These are phyloP conservation scores for Stictocephala bisonia DNA, from an alignment of 2,888 invertebrate genomes.

Conservation along the genomic window DNA sequence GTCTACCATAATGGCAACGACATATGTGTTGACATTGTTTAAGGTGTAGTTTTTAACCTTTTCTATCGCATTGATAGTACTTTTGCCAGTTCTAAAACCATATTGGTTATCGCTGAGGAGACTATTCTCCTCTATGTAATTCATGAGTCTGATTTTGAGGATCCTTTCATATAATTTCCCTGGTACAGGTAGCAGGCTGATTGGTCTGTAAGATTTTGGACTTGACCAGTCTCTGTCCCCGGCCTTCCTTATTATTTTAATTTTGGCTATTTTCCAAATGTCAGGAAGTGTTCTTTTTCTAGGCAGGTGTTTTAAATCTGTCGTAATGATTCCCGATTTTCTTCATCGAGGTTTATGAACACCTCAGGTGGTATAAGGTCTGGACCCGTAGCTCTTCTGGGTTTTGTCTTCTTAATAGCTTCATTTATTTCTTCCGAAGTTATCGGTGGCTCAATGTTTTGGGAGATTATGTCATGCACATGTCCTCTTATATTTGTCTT, in stretches of 20 bases:
- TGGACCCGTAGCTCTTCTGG: not conserved
- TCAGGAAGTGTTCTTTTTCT: not conserved
- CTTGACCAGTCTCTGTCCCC: not conserved
- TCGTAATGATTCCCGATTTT: not conserved
- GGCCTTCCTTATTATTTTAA: not conserved
- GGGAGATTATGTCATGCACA: not conserved
- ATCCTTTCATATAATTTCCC: slow-evolving; percentile 25
- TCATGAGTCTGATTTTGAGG: not conserved
- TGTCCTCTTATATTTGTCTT: not conserved
- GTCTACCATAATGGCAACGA: not conserved
- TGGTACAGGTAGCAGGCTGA: slow-evolving; percentile 25
- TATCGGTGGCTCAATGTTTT: not conserved
- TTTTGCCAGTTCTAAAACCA: slow-evolving; percentile 41
- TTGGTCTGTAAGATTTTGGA: slow-evolving; percentile 28
- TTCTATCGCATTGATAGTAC: not conserved
- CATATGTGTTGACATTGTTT: not conserved
- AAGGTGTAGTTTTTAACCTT: not conserved
- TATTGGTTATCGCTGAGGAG: slow-evolving; percentile 38
- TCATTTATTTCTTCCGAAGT: not conserved
- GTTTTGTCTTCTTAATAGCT: not conserved
- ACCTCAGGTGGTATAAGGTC: not conserved
- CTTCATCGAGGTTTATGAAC: not conserved
- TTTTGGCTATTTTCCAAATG: not conserved
- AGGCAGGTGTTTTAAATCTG: not conserved
- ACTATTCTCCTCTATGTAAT: not conserved